Conservation (phyloP, 2,797 vertebrate genomes). For the Cryptoprocta ferox region DNA sequence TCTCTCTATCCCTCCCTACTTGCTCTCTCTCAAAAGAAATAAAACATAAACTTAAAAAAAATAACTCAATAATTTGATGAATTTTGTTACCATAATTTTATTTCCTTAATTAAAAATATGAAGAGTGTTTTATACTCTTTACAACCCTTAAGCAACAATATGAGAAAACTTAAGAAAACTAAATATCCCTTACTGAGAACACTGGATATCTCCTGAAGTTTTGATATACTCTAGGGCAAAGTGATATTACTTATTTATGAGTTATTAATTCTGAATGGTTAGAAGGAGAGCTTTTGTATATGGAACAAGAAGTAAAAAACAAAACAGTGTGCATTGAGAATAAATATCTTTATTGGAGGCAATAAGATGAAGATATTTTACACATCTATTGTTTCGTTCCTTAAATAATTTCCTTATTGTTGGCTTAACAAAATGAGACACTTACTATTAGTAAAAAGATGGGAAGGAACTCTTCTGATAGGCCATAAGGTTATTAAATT, state of each 20-base stretch:
- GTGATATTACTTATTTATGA: conserved; percentile 4
- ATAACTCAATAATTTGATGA: conserved; percentile 1
- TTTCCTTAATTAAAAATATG: not conserved
- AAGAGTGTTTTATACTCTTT: not conserved
- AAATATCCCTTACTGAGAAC: not conserved
- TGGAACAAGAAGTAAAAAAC: not conserved
- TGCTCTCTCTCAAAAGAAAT: no score
- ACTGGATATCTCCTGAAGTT: not conserved
- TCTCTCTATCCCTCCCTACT: no score
- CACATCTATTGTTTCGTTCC: not conserved
- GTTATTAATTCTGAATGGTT: conserved; percentile 26
- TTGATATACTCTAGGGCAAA: not conserved
- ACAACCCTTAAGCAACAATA: not conserved
- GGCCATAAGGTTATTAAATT: not conserved
- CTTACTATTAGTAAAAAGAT: conserved; percentile 20
- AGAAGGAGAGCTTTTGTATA: not conserved
- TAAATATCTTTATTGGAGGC: not conserved
- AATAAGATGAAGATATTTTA: not conserved
- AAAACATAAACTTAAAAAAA: not conserved
- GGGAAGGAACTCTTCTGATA: not conserved
- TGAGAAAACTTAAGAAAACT: not conserved
- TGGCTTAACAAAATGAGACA: not conserved
- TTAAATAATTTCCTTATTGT: not conserved
- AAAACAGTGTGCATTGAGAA: not conserved
- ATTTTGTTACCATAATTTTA: conserved; percentile 23